Percentiles rank a stretch among this genome's conserved stretches.
Evolutionary conservation across 2,113 vertebrate species (phyloP).

Genomic region (Zosterops lateralis): DNA sequence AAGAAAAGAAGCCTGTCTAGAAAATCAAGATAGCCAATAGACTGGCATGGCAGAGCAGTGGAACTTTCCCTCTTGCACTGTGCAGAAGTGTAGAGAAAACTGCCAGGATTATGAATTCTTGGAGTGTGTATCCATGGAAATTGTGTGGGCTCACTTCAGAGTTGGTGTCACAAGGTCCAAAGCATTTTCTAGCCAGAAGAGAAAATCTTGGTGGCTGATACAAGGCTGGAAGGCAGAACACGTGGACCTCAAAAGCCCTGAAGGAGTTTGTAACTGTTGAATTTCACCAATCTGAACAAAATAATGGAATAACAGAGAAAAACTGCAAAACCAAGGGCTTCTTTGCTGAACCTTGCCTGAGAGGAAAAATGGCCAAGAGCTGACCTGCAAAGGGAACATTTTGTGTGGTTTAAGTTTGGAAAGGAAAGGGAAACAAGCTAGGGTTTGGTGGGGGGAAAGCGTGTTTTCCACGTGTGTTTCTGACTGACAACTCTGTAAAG

Average conservation of each 20-base stretch:
- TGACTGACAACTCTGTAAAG: background rate
- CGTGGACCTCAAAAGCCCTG: background rate
- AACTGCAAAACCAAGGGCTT: background rate
- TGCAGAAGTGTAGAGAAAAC: background rate
- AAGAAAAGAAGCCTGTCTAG: background rate
- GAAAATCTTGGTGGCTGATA: background rate
- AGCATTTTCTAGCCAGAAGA: background rate
- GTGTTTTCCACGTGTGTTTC: background rate
- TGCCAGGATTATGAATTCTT: background rate
- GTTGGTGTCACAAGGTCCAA: background rate
- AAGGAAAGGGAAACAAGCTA: background rate
- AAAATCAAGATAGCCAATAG: background rate
- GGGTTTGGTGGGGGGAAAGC: background rate
- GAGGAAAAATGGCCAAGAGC: background rate
- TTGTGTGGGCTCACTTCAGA: background rate
- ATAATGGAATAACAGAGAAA: background rate
- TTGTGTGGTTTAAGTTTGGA: background rate
- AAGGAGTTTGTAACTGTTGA: background rate
- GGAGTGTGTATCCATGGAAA: background rate
- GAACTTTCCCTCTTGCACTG: background rate
- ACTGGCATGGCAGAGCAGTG: background rate
- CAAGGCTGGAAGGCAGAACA: background rate
- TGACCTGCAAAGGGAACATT: background rate
- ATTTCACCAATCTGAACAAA: background rate
- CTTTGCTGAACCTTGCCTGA: background rate